phyloP scores from a whole-genome alignment of 2,113 vertebrate species.

The Eulemur rufifrons region DNA sequence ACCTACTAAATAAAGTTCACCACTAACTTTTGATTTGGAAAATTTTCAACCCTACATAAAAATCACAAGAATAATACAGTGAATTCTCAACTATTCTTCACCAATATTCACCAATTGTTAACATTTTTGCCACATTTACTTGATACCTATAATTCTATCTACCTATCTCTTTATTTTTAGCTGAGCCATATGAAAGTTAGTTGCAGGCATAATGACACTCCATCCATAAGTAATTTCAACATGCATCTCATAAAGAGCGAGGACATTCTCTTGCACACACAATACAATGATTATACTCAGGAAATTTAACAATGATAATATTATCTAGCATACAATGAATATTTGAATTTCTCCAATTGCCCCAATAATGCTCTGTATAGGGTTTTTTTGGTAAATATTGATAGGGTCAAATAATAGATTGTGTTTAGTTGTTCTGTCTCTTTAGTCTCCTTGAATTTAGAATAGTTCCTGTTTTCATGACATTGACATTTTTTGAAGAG shows the following conservation, averaged over 20 bases:
- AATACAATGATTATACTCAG: background rate
- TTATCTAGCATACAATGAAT: background rate
- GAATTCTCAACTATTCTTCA: background rate
- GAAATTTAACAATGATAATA: constrained; percentile 24
- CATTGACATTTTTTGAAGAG: constrained; percentile 24
- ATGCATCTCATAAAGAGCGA: background rate
- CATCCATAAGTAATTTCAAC: background rate
- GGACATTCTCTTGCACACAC: background rate
- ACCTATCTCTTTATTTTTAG: background rate
- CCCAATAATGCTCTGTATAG: background rate
- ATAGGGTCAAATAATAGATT: background rate
- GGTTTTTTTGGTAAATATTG: background rate
- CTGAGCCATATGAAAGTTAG: constrained; percentile 22
- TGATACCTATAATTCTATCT: background rate
- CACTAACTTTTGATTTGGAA: constrained; percentile 29
- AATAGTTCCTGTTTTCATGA: background rate
- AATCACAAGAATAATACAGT: constrained; percentile 33
- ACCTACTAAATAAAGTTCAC: background rate
- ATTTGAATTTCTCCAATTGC: background rate
- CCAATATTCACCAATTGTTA: constrained; percentile 14
- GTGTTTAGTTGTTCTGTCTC: constrained; percentile 1
- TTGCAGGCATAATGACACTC: background rate
- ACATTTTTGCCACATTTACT: constrained; percentile 22
- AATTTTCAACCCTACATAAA: constrained; percentile 3
- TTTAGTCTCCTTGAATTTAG: constrained; percentile 35